Percentiles rank a stretch among this genome's conserved stretches.
phyloP scores from a whole-genome alignment of 2,888 invertebrate genomes.

The Coenonympha glycerion region DNA sequence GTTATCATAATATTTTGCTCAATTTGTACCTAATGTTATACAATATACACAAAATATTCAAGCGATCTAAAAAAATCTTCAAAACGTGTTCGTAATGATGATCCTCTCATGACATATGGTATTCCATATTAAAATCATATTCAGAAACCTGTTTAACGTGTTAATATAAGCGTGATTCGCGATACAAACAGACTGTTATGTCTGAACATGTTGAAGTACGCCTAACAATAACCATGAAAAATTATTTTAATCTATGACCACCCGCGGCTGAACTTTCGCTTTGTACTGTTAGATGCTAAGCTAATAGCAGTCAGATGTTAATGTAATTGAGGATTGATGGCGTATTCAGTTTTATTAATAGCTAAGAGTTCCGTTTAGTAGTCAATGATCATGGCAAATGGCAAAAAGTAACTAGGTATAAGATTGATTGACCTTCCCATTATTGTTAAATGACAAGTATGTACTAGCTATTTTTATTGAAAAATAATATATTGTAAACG shows the following conservation, averaged over 20 bases:
- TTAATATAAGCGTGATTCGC: background rate
- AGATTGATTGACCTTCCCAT: background rate
- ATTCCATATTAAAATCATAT: background rate
- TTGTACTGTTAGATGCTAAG: background rate
- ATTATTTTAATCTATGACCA: background rate
- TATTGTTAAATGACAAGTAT: background rate
- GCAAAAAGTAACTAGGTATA: background rate
- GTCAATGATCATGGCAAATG: background rate
- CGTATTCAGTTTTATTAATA: background rate
- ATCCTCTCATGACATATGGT: background rate
- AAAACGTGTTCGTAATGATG: background rate
- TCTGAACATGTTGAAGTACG: background rate
- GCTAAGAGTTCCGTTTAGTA: background rate
- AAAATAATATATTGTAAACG: no score
- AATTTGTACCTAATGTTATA: no score
- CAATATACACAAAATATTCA: no score
- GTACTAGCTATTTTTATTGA: background rate
- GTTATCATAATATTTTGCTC: no score
- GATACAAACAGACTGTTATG: background rate
- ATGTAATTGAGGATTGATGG: background rate
- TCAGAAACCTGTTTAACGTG: background rate
- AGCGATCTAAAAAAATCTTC: background rate
- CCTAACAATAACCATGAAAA: background rate
- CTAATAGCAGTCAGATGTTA: background rate
- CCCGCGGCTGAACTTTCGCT: background rate